Evolutionary conservation across 2,888 invertebrate species (phyloP).

Genomic region (Dinocampus coccinellae): DNA sequence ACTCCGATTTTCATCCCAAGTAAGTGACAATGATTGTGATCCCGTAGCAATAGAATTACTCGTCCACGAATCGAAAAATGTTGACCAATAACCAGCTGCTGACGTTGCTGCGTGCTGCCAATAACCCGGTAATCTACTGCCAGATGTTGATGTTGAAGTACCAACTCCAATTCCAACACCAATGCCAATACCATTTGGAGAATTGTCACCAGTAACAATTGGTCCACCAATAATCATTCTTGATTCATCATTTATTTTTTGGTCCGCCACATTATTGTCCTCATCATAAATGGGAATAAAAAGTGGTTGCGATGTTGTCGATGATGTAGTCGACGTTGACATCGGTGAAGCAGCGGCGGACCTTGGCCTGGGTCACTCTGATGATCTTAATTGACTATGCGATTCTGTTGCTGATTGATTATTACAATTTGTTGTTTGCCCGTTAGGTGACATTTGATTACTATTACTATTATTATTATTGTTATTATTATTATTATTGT

Average conservation of each 20-base stretch:
- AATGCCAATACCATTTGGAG: slow-evolving; percentile 49
- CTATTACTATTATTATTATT: slow-evolving; percentile 32
- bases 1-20: slow-evolving; percentile 59
- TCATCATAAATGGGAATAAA: slow-evolving; percentile 67
- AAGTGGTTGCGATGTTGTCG: slow-evolving; percentile 64
- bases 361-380: slow-evolving; percentile 68
- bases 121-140: slow-evolving; percentile 62
- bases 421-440: slow-evolving; percentile 30
- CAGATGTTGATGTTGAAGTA: slow-evolving; percentile 40
- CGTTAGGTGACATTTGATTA: slow-evolving; percentile 37
- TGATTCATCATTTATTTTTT: slow-evolving; percentile 52
- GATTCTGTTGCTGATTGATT: slow-evolving; percentile 35
- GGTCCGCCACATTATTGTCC: slow-evolving; percentile 64
- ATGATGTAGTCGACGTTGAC: slow-evolving; percentile 65
- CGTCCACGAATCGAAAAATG: slow-evolving; percentile 66
- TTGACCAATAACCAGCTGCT: slow-evolving; percentile 64
- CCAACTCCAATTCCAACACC: slow-evolving; percentile 54
- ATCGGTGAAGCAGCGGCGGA: slow-evolving; percentile 65
- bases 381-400: slow-evolving; percentile 51
- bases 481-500: slow-evolving; percentile 12
- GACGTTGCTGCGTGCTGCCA: slow-evolving; percentile 65
- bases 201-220: slow-evolving; percentile 27
- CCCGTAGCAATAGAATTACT: slow-evolving; percentile 59
- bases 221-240: slow-evolving; percentile 39
- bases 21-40: slow-evolving; percentile 59